Evolutionary conservation across 2,113 vertebrate genomes (phyloP).

Genomic region (Alces alces): DNA sequence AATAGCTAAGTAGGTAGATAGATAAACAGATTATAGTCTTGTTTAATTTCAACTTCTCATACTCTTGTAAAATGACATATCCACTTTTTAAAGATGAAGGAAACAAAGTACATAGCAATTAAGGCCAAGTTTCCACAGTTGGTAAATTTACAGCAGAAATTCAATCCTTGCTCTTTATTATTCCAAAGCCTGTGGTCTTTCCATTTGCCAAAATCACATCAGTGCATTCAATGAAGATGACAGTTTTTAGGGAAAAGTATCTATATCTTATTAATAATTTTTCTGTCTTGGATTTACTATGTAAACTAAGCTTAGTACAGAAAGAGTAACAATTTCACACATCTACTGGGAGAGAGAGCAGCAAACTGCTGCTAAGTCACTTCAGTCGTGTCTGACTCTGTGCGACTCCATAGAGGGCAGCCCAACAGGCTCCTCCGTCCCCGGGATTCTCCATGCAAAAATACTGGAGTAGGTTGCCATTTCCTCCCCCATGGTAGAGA

Average conservation of each 20-base stretch:
- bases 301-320: not conserved
- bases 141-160: not conserved
- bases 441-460: not conserved
- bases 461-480: not conserved
- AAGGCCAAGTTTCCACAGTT: not conserved
- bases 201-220: not conserved
- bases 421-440: not conserved
- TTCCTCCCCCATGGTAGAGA: not conserved
- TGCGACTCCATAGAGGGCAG: not conserved
- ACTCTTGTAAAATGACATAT: not conserved
- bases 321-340: not conserved
- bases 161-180: not conserved
- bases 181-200: not conserved
- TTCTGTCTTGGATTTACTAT: not conserved
- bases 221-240: not conserved
- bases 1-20: not conserved
- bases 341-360: not conserved
- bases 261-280: not conserved
- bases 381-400: rapidly evolving
- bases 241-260: not conserved
- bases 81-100: not conserved
- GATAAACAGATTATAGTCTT: not conserved
- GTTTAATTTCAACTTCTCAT: not conserved
- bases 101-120: not conserved
- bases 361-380: not conserved